Base-by-base conservation (phyloP, 2,113 vertebrate genomes). In the Perognathus longimembris region DNA sequence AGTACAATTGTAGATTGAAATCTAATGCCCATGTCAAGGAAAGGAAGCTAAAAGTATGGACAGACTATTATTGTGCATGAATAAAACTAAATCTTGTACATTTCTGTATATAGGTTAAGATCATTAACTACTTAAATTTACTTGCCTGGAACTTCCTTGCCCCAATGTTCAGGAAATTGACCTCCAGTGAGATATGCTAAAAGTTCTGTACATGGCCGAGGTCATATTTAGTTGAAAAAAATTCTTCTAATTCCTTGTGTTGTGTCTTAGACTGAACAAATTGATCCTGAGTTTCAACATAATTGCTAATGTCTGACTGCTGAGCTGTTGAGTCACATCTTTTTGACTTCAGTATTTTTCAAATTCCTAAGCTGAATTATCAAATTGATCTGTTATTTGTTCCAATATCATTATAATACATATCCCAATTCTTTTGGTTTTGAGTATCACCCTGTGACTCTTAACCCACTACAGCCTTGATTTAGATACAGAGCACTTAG, bases 41-140 rank as follows among this genome's bases (percentile, higher is more conserved):
- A 45, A 66, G 12, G 85, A 88, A 81, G 6, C 32, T 77, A 40
- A 77, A 86, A 92, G 38, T 17, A 61, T 15, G 88, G 6, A 61
- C 18, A 32, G 24, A 77, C 8, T 73, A 17, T 0, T 74, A 45
- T 71, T 95, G 7, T 83, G 14, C 32, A n/a, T 69, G 5, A 83
- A 80, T 88, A 67, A 24, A 64, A 40, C 73, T 50, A 90, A 12
- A 30, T 74, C 38, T 82, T 34, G 1, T 34, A 15, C 70, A 66
- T 75, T 92, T 89, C 3, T 59, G 67, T 88, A 59, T 64, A 59
- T 34, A 40, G 0, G 1, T 74, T 89, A 91, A 30, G n/a, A 67
- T 92, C 83, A 75, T 82, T 22, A 94, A 84, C 88, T 71, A 69
- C 34, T 89, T 92, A 40, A 61, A 2, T 86, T 91, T 15, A 90